Percentiles rank a stretch among this genome's conserved stretches.
Conservation (phyloP, 2,797 vertebrate genomes). For the Anableps anableps region DNA sequence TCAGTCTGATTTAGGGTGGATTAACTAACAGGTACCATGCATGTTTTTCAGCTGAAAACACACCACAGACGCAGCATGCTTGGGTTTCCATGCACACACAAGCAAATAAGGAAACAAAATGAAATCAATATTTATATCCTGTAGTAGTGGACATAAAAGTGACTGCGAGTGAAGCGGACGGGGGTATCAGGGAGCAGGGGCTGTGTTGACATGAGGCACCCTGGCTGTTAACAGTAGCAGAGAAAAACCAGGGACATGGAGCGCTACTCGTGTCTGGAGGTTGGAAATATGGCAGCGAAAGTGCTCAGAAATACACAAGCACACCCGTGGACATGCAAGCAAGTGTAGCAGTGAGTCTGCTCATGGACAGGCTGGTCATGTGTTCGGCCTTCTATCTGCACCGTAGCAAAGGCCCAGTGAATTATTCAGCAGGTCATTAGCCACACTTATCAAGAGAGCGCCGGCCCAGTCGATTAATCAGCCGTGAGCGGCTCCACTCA, state of each 20-base stretch:
- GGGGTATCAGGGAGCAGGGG: slow-evolving; percentile 56
- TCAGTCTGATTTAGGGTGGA: slow-evolving; percentile 60
- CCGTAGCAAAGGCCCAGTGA: slow-evolving; percentile 72
- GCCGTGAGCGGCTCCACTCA: slow-evolving; percentile 74
- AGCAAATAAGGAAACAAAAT: slow-evolving; percentile 18
- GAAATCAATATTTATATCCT: slow-evolving; percentile 26
- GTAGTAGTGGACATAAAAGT: slow-evolving; percentile 40
- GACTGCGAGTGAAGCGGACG: slow-evolving; percentile 50
- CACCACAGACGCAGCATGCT: slow-evolving; percentile 16
- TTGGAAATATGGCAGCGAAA: not conserved
- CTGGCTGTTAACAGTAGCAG: slow-evolving; percentile 60
- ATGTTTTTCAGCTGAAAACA: slow-evolving; percentile 48
- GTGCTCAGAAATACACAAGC: slow-evolving; percentile 40
- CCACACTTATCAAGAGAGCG: slow-evolving; percentile 81
- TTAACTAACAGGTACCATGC: slow-evolving; percentile 64
- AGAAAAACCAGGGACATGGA: slow-evolving; percentile 17
- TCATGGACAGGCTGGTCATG: slow-evolving; percentile 16
- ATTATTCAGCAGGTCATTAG: slow-evolving; percentile 88
- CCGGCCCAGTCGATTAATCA: slow-evolving; percentile 83
- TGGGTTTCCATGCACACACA: slow-evolving; percentile 18
- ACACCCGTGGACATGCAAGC: slow-evolving; percentile 33
- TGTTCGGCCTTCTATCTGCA: slow-evolving; percentile 72
- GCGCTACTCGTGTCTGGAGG: slow-evolving; percentile 30
- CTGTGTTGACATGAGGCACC: slow-evolving; percentile 65
- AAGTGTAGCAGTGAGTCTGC: slow-evolving; percentile 39